Evolutionary conservation across 2,888 invertebrate species (phyloP).

Genomic region (Panzeria rudis): DNA sequence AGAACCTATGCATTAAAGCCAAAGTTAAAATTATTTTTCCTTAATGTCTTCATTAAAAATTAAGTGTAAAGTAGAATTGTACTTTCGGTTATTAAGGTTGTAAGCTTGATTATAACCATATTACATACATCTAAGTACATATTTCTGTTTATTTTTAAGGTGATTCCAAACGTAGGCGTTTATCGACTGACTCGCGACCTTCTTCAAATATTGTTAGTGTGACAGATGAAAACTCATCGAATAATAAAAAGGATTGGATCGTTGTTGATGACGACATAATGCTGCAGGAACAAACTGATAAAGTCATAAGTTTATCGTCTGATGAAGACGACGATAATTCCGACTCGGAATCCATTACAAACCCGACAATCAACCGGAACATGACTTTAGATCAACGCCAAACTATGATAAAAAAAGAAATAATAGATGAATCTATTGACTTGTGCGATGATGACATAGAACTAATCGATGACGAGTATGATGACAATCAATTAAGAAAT

Average conservation of each 20-base stretch:
- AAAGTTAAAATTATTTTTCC: slow-evolving; percentile 43
- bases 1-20: slow-evolving; percentile 26
- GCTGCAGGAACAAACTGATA: slow-evolving; percentile 73
- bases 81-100: neutral
- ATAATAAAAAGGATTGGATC: slow-evolving; percentile 73
- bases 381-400: slow-evolving; percentile 77
- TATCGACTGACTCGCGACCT: slow-evolving; percentile 54
- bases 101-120: no score
- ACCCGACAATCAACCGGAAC: slow-evolving; percentile 62
- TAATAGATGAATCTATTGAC: slow-evolving; percentile 77
- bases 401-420: slow-evolving; percentile 80
- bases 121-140: no score
- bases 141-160: slow-evolving; percentile 53
- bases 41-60: neutral
- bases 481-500: slow-evolving; percentile 76
- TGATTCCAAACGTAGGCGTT: slow-evolving; percentile 76
- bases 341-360: slow-evolving; percentile 30
- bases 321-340: slow-evolving; percentile 75
- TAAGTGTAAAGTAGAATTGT: neutral
- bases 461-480: slow-evolving; percentile 79
- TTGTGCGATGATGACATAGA: slow-evolving; percentile 78
- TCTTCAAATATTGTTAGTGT: slow-evolving; percentile 21
- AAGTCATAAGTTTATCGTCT: slow-evolving; percentile 76
- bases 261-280: slow-evolving; percentile 80
- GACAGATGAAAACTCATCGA: slow-evolving; percentile 70